Evolutionary conservation across 2,888 invertebrate species (phyloP).

Genomic region (Stenichneumon culpator): DNA sequence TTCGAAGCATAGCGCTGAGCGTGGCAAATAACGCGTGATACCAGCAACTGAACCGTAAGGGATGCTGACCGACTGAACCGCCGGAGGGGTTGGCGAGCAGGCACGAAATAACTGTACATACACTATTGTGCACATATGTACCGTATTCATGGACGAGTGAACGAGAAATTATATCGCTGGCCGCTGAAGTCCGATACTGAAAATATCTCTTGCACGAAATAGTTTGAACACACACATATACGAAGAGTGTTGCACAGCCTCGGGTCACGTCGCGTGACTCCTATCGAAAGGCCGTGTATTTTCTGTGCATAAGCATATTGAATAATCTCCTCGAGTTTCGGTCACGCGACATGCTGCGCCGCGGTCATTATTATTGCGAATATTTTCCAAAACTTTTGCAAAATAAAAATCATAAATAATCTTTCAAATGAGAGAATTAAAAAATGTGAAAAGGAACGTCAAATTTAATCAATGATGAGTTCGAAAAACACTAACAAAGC

Average conservation of each 20-base stretch:
- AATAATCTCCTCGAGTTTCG: neutral
- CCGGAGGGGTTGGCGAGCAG: neutral
- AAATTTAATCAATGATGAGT: neutral
- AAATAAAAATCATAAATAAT: neutral
- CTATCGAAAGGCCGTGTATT: neutral
- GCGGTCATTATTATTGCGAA: neutral
- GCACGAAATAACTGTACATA: neutral
- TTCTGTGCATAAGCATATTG: neutral
- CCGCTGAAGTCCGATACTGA: neutral
- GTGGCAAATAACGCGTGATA: constrained; percentile 27
- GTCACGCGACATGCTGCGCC: neutral
- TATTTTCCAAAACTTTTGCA: neutral
- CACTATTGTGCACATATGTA: neutral
- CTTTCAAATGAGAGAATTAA: too few relatives aligned
- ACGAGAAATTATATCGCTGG: neutral
- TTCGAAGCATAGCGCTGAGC: neutral
- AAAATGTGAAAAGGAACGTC: neutral
- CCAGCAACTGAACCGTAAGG: constrained; percentile 29
- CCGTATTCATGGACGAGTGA: neutral
- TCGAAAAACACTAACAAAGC: neutral
- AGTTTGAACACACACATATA: neutral
- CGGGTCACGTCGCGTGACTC: neutral
- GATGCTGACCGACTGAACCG: constrained; percentile 20
- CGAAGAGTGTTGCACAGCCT: constrained; percentile 13
- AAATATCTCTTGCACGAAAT: constrained; percentile 23